These are phyloP conservation scores for Andrena bucephala DNA, from an alignment of 2,888 invertebrate species.

Conservation along the genomic window DNA sequence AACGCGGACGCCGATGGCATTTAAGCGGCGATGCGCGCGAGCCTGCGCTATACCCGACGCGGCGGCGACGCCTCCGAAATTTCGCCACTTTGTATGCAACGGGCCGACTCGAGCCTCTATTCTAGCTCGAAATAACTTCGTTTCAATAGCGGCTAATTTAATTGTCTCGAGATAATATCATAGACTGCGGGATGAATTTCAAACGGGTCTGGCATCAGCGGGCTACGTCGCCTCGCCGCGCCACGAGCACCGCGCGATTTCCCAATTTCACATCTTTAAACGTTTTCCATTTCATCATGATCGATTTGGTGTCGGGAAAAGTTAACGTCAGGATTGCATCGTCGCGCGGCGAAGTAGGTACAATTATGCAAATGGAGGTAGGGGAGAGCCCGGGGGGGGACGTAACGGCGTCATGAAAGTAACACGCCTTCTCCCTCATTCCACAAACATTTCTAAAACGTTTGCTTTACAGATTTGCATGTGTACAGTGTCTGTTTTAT, in stretches of 20 bases:
- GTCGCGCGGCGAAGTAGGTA: too few relatives aligned
- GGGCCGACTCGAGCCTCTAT: conserved; percentile 54
- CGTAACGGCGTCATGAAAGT: too few relatives aligned
- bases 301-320: too few relatives aligned
- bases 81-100: conserved; percentile 76
- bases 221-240: neutral
- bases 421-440: too few relatives aligned
- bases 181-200: conserved; percentile 37
- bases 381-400: too few relatives aligned
- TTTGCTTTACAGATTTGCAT: too few relatives aligned
- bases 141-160: conserved; percentile 80
- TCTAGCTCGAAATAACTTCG: conserved; percentile 79
- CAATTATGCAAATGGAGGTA: too few relatives aligned
- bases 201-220: conserved; percentile 10
- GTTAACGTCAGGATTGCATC: too few relatives aligned
- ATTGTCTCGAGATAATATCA: conserved; percentile 79
- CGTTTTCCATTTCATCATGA: neutral
- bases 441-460: too few relatives aligned
- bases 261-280: neutral
- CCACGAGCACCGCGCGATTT: neutral
- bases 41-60: neutral
- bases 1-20: conserved; percentile 60
- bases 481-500: too few relatives aligned
- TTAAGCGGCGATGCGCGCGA: conserved; percentile 19
- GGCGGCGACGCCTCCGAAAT: conserved; percentile 42